Base-by-base conservation (phyloP, 2,113 vertebrate species). In the Geococcyx californianus region DNA sequence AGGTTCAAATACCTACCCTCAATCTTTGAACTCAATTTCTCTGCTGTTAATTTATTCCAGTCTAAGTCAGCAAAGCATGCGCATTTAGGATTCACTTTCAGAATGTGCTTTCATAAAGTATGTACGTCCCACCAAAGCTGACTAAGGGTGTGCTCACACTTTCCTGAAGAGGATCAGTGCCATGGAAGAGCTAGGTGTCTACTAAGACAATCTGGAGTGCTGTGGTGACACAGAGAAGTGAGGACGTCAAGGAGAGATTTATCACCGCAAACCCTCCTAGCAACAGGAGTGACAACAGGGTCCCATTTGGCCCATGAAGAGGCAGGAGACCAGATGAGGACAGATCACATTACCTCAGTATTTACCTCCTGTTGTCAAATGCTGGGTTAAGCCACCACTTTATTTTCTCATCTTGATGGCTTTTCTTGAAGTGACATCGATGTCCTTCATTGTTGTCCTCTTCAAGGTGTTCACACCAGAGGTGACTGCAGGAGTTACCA, bases 81-180 rank as follows among this genome's bases (percentile, higher is more conserved):
- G 45, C 26, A 11, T 0, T 0, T 3, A 19, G 56, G 36, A n/a
- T 67, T 54, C 36, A 1, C n/a, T 86, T 73, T 36, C n/a, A 45
- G 45, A 0, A 1, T n/a, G 45, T 10, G 36, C 16, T n/a, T 26
- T 24, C 18, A 1, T 7, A 21, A 18, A 0, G 0, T n/a, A 49
- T 33, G 28, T 13, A 4, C 0, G 0, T n/a, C 26, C 34, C 17
- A 56, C 21, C 7, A 18, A 56, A 83, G 66, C 59, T 77, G 72
- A 90, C 77, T 73, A 63, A 38, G 47, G 25, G 29, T 34, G 29
- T 54, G 55, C 42, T 87, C 44, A 16, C 1, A 2, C 13, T 40
- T 73, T 84, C 44, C 73, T 66, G 59, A 25, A 31, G 59, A 3
- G 3, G 10, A 26, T 76, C 63, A 17, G 47, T 55, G 73, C 19